Conservation (phyloP, 2,888 invertebrate genomes). For the Dione juno region DNA sequence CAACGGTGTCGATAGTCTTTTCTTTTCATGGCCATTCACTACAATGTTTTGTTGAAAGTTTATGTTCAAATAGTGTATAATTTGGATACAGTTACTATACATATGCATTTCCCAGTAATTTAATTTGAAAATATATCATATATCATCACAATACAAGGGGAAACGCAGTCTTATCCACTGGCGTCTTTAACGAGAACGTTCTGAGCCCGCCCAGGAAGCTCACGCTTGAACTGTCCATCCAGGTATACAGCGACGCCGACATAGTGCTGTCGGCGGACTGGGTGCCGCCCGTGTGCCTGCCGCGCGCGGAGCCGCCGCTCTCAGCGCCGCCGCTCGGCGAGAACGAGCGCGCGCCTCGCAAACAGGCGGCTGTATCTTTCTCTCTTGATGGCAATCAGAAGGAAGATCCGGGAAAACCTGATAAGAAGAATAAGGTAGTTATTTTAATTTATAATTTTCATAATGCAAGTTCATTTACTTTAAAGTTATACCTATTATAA, state of each 20-base stretch:
- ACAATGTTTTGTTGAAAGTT: too few species aligned
- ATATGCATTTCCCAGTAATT: too few species aligned
- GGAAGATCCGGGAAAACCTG: slow-evolving; percentile 83
- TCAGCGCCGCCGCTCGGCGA: slow-evolving; percentile 81
- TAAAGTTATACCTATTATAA: too few species aligned
- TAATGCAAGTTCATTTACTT: too few species aligned
- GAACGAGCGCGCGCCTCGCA: slow-evolving; percentile 73
- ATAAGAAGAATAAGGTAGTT: slow-evolving; percentile 89
- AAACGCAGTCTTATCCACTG: too few species aligned
- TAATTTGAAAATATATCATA: too few species aligned
- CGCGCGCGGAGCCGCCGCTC: slow-evolving; percentile 86
- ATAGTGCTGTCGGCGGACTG: slow-evolving; percentile 93
- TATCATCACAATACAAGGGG: too few species aligned
- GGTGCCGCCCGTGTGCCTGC: slow-evolving; percentile 93
- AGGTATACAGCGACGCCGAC: slow-evolving; percentile 93
- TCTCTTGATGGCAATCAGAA: slow-evolving; percentile 74
- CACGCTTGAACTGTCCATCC: too few species aligned
- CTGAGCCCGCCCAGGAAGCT: too few species aligned
- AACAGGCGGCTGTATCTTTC: slow-evolving; percentile 78
- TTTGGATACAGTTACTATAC: too few species aligned
- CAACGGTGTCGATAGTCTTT: not conserved
- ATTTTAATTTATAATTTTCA: not conserved
- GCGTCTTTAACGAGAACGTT: too few species aligned
- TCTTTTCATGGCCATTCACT: not conserved
- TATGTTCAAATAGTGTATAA: too few species aligned